phyloP scores from a whole-genome alignment of 2,797 vertebrate species.

The Prunella strophiata region DNA sequence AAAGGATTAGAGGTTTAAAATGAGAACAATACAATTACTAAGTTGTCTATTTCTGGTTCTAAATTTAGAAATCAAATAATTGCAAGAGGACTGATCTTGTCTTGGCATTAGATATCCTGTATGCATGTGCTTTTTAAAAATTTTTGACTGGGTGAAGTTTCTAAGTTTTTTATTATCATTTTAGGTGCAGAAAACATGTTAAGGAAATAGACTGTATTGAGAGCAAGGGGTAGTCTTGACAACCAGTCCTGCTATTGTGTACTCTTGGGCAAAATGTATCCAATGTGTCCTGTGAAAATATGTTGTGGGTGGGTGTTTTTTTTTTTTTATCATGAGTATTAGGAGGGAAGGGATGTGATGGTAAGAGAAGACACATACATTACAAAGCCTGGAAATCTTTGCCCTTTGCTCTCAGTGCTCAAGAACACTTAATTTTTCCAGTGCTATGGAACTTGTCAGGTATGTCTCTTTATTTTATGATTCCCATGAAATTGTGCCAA shows the following conservation, averaged over 20 bases:
- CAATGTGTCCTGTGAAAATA: not conserved
- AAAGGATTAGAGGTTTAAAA: not conserved
- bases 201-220: not conserved
- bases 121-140: not conserved
- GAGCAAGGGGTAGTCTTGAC: not conserved
- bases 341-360: not conserved
- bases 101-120: not conserved
- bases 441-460: conserved; percentile 18
- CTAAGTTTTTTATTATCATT: not conserved
- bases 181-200: not conserved
- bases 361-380: not conserved
- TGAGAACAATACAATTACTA: not conserved
- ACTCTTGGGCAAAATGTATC: not conserved
- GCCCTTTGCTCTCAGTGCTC: conserved; percentile 36
- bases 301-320: rapidly evolving
- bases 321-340: not conserved
- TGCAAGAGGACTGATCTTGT: not conserved
- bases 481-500: conserved; percentile 24
- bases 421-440: conserved; percentile 32
- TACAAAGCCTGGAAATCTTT: conserved; percentile 14
- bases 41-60: not conserved
- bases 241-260: not conserved
- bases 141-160: not conserved
- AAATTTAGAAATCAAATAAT: not conserved
- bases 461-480: conserved; percentile 23